Conservation (phyloP, 1,140 invertebrate genomes). For the Rhyzopertha dominica region DNA sequence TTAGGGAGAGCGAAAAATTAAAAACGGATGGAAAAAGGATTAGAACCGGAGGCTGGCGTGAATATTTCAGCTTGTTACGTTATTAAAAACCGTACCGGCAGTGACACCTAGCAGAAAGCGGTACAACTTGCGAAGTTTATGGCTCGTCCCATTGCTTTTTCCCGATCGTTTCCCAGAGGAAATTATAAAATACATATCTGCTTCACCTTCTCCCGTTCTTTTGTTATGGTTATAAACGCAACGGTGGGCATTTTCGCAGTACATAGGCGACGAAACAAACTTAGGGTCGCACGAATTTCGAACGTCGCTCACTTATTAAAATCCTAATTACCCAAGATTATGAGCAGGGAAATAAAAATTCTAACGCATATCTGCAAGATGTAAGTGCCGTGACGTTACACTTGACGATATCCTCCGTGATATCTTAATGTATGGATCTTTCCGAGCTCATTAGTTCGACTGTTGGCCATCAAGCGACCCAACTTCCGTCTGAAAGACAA, state of each 20-base stretch:
- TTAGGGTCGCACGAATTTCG: neutral
- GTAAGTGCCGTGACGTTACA: slow-evolving; percentile 22
- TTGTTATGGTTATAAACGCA: no score
- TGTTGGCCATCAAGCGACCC: slow-evolving; percentile 32
- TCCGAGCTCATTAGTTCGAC: slow-evolving; percentile 30
- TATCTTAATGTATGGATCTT: slow-evolving; percentile 36
- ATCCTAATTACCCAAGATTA: slow-evolving; percentile 1
- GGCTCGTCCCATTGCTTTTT: slow-evolving; percentile 8
- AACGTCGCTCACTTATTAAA: slow-evolving; percentile 1
- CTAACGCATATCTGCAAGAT: slow-evolving; percentile 11
- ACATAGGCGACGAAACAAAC: no score
- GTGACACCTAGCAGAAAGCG: slow-evolving; percentile 14
- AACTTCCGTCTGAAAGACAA: slow-evolving; percentile 31
- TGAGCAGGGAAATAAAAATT: slow-evolving; percentile 7
- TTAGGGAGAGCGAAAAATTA: no score
- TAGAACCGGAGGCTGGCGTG: no score
- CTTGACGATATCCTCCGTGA: slow-evolving; percentile 19
- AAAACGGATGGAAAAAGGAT: no score
- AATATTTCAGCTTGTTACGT: no score
- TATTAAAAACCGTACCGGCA: slow-evolving; percentile 20
- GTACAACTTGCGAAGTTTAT: slow-evolving; percentile 1
- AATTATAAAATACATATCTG: slow-evolving; percentile 24
- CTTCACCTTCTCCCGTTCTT: no score
- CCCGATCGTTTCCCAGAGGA: slow-evolving; percentile 22
- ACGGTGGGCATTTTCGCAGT: no score